Percentiles rank a stretch among this genome's conserved stretches.
These are phyloP conservation scores for Pseudolycoriella hygida DNA, from an alignment of 2,888 invertebrate species.

Conservation along the genomic window DNA sequence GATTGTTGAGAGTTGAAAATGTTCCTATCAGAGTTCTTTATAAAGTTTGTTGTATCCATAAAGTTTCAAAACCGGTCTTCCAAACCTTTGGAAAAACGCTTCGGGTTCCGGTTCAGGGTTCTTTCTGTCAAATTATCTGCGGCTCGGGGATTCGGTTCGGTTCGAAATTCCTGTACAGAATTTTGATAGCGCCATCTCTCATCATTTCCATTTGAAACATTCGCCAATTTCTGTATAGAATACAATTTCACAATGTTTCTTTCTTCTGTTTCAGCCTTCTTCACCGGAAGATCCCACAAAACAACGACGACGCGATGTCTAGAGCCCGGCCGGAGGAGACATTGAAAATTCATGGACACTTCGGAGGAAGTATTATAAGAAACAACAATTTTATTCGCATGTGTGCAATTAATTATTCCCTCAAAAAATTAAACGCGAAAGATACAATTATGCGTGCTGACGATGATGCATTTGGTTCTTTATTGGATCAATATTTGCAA, in stretches of 20 bases:
- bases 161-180: too few relatives aligned
- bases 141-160: too few relatives aligned
- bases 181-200: too few relatives aligned
- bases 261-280: slow-evolving; percentile 8
- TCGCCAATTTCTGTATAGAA: slow-evolving; percentile 8
- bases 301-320: slow-evolving; percentile 6
- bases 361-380: not conserved
- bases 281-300: slow-evolving; percentile 40
- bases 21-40: too few relatives aligned
- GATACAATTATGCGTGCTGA: not conserved
- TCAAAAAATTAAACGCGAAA: not conserved
- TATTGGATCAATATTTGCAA: slow-evolving; percentile 6
- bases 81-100: too few relatives aligned
- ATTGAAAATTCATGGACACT: not conserved
- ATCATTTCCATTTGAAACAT: too few relatives aligned
- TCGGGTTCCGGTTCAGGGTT: too few relatives aligned
- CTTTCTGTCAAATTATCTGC: too few relatives aligned
- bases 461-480: slow-evolving; percentile 1
- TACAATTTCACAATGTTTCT: too few relatives aligned
- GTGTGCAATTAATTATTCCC: not conserved
- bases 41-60: too few relatives aligned
- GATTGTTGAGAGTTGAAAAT: too few relatives aligned
- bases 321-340: slow-evolving; percentile 11
- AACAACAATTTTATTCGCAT: not conserved
- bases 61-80: too few relatives aligned